Evolutionary conservation across 1,140 invertebrate genomes (phyloP).

Genomic region (Lordiphosa stackelbergi): DNA sequence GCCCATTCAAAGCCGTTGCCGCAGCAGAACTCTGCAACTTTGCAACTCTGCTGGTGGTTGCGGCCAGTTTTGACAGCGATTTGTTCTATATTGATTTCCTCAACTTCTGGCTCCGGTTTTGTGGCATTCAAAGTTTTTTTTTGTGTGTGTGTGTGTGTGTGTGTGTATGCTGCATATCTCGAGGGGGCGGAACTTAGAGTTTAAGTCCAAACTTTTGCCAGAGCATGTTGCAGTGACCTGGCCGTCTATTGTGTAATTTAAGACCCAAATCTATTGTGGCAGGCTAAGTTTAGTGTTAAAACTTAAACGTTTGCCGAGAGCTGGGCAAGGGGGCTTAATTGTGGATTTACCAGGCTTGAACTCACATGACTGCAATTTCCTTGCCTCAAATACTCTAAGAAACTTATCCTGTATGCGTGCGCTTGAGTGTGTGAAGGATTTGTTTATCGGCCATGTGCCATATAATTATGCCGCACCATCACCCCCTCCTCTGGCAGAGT

Average conservation of each 20-base stretch:
- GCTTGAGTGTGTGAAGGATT: conserved; percentile 26
- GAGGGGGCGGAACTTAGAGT: not conserved
- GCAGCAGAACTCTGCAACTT: conserved; percentile 20
- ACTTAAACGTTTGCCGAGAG: conserved; percentile 52
- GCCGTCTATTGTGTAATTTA: conserved; percentile 56
- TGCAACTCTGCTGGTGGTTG: conserved; percentile 22
- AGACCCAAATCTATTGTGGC: conserved; percentile 51
- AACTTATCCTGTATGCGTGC: conserved; percentile 9
- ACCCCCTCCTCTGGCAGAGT: conserved; percentile 4
- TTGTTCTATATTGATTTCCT: conserved; percentile 67
- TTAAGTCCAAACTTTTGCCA: conserved; percentile 12
- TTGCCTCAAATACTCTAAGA: conserved; percentile 60
- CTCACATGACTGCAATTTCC: conserved; percentile 36
- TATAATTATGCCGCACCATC: conserved; percentile 43
- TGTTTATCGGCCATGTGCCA: conserved; percentile 57
- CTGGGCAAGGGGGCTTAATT: conserved; percentile 51
- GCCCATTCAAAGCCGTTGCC: conserved; percentile 60
- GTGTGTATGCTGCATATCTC: not conserved
- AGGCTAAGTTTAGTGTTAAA: conserved; percentile 61
- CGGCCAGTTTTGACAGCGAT: conserved; percentile 42
- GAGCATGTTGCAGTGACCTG: not conserved
- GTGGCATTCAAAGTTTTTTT: conserved; percentile 44
- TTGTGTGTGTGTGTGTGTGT: not conserved
- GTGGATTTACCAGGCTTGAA: conserved; percentile 32
- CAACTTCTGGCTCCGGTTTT: conserved; percentile 55